A percentile compares a stretch with the other conserved stretches of the same genome.
Conservation (phyloP, 2,797 vertebrate genomes). For the Gastrophryne carolinensis region DNA sequence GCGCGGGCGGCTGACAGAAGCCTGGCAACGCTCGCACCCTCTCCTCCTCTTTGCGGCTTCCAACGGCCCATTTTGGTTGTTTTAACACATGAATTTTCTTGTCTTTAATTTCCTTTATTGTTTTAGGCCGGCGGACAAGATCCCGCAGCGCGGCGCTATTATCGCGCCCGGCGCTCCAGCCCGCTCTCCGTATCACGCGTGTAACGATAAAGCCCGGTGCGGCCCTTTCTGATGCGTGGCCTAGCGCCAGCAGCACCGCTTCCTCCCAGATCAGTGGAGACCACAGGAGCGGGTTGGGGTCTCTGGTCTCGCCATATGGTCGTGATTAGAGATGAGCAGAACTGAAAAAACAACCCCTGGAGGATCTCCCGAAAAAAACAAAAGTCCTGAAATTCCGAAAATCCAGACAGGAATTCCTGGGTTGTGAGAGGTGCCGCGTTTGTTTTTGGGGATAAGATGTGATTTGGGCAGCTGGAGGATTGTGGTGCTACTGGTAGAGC, state of each 20-base stretch:
- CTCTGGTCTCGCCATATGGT: background rate
- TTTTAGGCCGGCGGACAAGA: conserved; percentile 46
- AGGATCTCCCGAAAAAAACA: no score
- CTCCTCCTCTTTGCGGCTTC: conserved; percentile 47
- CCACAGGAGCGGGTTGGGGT: conserved; percentile 6
- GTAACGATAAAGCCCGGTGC: background rate
- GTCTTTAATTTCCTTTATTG: conserved; percentile 51
- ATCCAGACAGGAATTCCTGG: no score
- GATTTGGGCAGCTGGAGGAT: no score
- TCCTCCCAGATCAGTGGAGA: conserved; percentile 7
- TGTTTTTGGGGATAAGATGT: no score
- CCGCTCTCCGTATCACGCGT: no score
- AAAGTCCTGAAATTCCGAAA: no score
- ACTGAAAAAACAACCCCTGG: no score
- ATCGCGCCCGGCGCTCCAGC: conserved; percentile 35
- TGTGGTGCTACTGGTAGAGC: no score
- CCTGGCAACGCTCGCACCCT: conserved; percentile 24
- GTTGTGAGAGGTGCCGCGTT: no score
- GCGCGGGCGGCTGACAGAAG: conserved; percentile 29
- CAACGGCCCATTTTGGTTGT: conserved; percentile 47
- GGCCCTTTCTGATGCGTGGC: background rate
- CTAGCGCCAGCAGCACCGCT: background rate
- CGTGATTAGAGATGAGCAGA: no score
- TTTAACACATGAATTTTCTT: conserved; percentile 51
- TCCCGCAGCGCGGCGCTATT: conserved; percentile 37